Base-by-base conservation (phyloP, 2,113 vertebrate species). In the Nestor notabilis region DNA sequence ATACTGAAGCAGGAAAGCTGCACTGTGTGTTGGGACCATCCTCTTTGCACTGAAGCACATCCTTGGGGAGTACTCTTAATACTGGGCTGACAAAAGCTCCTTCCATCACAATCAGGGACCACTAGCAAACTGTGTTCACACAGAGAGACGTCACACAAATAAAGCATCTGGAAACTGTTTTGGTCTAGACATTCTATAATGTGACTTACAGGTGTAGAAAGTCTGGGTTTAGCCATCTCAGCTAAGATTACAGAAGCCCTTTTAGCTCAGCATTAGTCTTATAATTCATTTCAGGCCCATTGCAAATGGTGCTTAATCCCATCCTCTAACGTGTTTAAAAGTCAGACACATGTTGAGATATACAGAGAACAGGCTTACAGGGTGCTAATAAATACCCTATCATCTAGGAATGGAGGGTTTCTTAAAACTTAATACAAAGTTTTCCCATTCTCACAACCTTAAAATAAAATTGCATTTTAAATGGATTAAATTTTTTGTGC, bases 21-120 rank as follows among this genome's bases (percentile, higher is more conserved):
- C 24, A 21, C 10, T 0, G 0, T 25, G 18, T 56, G 75, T 24
- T 77, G 43, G 19, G 55, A 66, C 37, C 21, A 63, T 19, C 6
- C 6, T 11, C 9, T 87, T 56, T 49, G 37, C 60, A 58, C 31
- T 13, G 25, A 78, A 39, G 20, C 10, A 19, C 24, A 44, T 78
- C 44, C 37, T 61, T 70, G 70, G 61, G 47, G 70, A 52, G 20
- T 9, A 2, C 3, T 83, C 14, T 77, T 29, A 33, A 1, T 41
- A 56, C 4, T 33, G 46, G n/a, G 13, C 13, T 63, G 31, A 66
- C 2, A 12, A 58, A 56, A 75, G 4, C 35, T 87, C 27, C 29
- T 23, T 81, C 37, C 12, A 3, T 28, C 46, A 41, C 21, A 6
- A 20, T 80, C 60, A 75, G 43, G 23, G 19, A 82, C 63, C n/a